These are phyloP conservation scores for Nanorana parkeri DNA, from an alignment of 2,113 vertebrate genomes.

Conservation along the genomic window DNA sequence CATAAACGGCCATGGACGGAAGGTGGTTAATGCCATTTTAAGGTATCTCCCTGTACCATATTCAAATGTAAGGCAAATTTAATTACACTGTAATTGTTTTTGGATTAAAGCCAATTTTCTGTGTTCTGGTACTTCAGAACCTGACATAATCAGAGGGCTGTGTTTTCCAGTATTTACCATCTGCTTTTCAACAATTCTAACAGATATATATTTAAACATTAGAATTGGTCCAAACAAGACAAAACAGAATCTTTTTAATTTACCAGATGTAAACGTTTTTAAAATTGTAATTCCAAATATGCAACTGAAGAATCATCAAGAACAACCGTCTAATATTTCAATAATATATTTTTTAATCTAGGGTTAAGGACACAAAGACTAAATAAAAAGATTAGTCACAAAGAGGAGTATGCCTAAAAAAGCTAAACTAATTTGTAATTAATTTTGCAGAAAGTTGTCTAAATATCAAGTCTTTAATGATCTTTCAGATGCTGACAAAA, in stretches of 20 bases:
- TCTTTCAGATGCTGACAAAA: slow-evolving; percentile 50
- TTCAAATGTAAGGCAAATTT: too few relatives aligned
- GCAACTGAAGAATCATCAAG: neutral
- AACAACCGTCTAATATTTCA: neutral
- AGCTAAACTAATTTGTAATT: slow-evolving; percentile 30
- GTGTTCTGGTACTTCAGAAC: neutral
- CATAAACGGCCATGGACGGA: too few relatives aligned
- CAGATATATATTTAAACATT: slow-evolving; percentile 19
- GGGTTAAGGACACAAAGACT: neutral
- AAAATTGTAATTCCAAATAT: slow-evolving; percentile 7
- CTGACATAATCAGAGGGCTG: neutral
- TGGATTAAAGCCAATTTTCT: neutral
- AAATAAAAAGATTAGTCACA: neutral
- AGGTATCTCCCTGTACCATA: too few relatives aligned
- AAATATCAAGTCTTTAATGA: slow-evolving; percentile 47
- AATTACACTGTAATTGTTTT: too few relatives aligned
- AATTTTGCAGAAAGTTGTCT: slow-evolving; percentile 14
- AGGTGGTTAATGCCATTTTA: too few relatives aligned
- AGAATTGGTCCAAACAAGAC: neutral
- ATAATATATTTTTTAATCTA: slow-evolving; percentile 4
- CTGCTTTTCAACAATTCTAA: slow-evolving; percentile 31
- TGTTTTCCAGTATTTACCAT: slow-evolving; percentile 11
- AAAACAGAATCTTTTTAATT: slow-evolving; percentile 22
- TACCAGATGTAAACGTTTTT: slow-evolving; percentile 29
- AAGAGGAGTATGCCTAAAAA: neutral